Base-by-base conservation (phyloP, 2,113 vertebrate genomes). In the Psephotus haematonotus region DNA sequence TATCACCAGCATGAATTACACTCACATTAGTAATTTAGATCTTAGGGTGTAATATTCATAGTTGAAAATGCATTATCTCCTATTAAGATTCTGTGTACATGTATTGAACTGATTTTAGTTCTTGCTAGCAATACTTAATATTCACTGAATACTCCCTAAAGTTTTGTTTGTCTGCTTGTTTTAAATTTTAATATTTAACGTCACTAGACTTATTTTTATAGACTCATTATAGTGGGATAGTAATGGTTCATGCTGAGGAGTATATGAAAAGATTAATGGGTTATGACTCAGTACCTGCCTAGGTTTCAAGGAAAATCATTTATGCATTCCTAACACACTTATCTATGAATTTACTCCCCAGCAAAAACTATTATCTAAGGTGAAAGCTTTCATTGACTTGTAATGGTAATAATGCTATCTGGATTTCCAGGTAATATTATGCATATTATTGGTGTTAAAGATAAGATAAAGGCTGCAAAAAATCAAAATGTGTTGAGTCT, bases 301-400 rank as follows among this genome's bases (percentile, higher is more conserved):
- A 93, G 82, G 88, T 43, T 97, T 84, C 94, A 71, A 94, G 59
- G 44, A 90, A 86, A 91, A 96, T 84, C 29, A 91, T 93, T 96
- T 97, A 84, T 95, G 74, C 77, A 92, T 95, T 90, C 90, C 70
- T 93, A 96, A 93, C 87, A 80, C 49, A 94, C 68, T 95, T 96
- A 93, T 81, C 75, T 96, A 92, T 84, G 63, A 88, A 94, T 96
- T 96, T 95, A 96, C 50, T 97, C 88, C 76, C 62, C 59, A 97
- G 64, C 20, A 82, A 91, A 92, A 95, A 82, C 90, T 85, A 94
- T 95, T 93, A 95, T 90, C 82, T 86, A 90, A 95, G 86, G 94
- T 95, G 96, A 96, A 95, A 95, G 19, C 43, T 65, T 88, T 94
- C 93, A 96, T 82, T 95, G 86, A 83, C 94, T 97, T 87, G 59